Conservation (phyloP, 1,140 invertebrate species). For the Aricia agestis region DNA sequence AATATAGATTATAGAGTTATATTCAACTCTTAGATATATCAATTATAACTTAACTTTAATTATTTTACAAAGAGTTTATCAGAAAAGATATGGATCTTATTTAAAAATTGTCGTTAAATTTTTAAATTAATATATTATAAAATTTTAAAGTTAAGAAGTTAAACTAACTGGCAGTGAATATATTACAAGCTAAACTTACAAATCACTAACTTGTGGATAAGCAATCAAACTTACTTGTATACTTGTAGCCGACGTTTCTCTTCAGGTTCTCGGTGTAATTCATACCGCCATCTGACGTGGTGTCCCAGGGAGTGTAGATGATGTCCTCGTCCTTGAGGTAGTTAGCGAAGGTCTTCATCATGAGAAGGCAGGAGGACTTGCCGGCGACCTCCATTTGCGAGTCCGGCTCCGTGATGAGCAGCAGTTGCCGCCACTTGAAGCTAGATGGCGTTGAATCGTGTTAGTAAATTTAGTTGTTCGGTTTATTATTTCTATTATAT, state of each 20-base stretch:
- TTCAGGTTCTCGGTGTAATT: conserved; percentile 73
- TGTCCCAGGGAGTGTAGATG: conserved; percentile 72
- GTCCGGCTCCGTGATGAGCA: conserved; percentile 83
- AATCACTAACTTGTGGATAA: too few species aligned
- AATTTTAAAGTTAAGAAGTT: too few species aligned
- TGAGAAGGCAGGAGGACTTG: conserved; percentile 80
- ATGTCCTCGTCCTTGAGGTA: conserved; percentile 77
- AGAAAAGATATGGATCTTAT: too few species aligned
- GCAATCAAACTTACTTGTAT: conserved; percentile 75
- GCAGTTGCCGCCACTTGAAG: conserved; percentile 82
- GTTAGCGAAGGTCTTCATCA: conserved; percentile 82
- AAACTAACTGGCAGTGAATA: too few species aligned
- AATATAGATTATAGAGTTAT: too few species aligned
- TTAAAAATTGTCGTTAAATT: too few species aligned
- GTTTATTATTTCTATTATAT: too few species aligned
- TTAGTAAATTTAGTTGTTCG: conserved; percentile 12
- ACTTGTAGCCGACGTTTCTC: conserved; percentile 66
- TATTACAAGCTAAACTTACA: too few species aligned
- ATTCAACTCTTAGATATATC: too few species aligned
- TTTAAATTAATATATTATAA: too few species aligned
- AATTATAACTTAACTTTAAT: too few species aligned
- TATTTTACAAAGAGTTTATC: too few species aligned
- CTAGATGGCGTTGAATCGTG: conserved; percentile 73
- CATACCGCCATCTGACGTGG: conserved; percentile 76
- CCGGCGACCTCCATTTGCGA: conserved; percentile 81